Evolutionary conservation across 2,113 vertebrate species (phyloP).

Genomic region (Dryoscopus gambensis): DNA sequence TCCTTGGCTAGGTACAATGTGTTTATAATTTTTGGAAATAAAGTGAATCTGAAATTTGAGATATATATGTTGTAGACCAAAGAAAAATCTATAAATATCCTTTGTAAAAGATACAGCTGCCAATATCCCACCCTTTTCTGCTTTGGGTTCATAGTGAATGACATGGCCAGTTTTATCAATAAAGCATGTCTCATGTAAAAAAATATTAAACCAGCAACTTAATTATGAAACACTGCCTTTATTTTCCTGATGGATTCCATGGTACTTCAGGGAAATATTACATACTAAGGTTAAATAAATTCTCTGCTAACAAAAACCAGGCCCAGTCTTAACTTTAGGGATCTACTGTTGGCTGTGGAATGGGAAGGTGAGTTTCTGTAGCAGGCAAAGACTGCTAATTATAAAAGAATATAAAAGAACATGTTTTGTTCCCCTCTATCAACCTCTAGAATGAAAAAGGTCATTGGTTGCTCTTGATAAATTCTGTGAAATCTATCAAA

Average conservation of each 20-base stretch:
- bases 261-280: slow-evolving; percentile 48
- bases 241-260: slow-evolving; percentile 50
- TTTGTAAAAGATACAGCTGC: slow-evolving; percentile 12
- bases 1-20: background rate
- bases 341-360: background rate
- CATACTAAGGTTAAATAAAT: slow-evolving; percentile 33
- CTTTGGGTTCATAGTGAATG: background rate
- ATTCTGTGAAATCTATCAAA: background rate
- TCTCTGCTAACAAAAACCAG: slow-evolving; percentile 47
- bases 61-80: background rate
- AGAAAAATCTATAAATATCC: background rate
- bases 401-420: background rate
- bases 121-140: slow-evolving; percentile 22
- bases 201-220: background rate
- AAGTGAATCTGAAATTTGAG: background rate
- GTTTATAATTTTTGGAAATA: background rate
- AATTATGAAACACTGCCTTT: slow-evolving; percentile 40
- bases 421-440: background rate
- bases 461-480: background rate
- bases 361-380: background rate
- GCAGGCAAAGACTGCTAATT: background rate
- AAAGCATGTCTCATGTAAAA: slow-evolving; percentile 1
- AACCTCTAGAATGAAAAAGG: background rate
- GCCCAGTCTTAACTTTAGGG: background rate
- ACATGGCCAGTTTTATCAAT: slow-evolving; percentile 11